Percentiles rank a stretch among this genome's conserved stretches.
Conservation (phyloP, 2,113 vertebrate species). For the Dasyprocta punctata region DNA sequence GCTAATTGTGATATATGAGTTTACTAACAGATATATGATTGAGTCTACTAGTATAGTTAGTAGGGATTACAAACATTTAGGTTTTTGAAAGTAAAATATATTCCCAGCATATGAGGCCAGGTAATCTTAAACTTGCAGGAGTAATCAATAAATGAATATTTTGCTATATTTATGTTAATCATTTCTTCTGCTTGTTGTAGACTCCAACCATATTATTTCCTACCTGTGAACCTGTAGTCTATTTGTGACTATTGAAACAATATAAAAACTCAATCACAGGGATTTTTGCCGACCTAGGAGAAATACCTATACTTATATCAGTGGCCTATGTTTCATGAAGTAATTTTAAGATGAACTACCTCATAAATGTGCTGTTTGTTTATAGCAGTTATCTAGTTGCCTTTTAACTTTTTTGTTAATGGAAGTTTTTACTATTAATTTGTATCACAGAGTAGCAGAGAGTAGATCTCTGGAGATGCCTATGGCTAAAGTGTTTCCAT, state of each 20-base stretch:
- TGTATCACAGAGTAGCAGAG: neutral
- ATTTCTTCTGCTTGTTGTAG: neutral
- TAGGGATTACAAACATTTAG: neutral
- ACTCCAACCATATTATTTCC: neutral
- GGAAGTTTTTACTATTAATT: constrained; percentile 33
- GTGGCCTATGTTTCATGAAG: neutral
- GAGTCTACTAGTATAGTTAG: neutral
- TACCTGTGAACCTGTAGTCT: neutral
- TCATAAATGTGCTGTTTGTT: constrained; percentile 11
- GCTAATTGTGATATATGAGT: neutral
- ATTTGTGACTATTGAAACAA: neutral
- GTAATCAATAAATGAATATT: neutral
- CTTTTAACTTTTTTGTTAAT: constrained; percentile 45
- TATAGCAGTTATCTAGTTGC: neutral
- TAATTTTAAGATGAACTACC: neutral
- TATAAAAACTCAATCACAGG: neutral
- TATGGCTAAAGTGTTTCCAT: constrained; percentile 51
- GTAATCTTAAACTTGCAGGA: neutral
- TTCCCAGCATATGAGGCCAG: neutral
- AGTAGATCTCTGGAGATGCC: neutral
- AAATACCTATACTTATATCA: neutral
- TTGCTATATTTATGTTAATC: neutral
- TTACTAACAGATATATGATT: neutral
- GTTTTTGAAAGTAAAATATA: neutral
- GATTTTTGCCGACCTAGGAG: neutral